A percentile compares a stretch with the other conserved stretches of the same genome.
These are phyloP conservation scores for Plectropomus leopardus DNA, from an alignment of 2,113 vertebrate species.

Conservation along the genomic window DNA sequence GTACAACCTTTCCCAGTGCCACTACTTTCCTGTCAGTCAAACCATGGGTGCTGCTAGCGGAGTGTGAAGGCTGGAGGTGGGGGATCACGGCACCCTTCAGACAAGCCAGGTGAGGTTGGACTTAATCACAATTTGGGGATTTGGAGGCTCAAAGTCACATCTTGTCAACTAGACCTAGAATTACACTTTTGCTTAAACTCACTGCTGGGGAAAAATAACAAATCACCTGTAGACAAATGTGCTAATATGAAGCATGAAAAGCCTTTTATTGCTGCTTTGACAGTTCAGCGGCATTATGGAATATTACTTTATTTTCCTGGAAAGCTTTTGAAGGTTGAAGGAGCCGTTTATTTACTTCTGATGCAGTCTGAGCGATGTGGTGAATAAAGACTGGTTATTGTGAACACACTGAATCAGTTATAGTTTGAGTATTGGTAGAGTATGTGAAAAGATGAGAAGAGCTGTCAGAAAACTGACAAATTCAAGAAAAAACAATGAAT, in stretches of 20 bases:
- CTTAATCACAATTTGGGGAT: constrained; percentile 10
- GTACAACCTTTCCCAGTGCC: constrained; percentile 1
- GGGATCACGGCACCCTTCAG: constrained; percentile 10
- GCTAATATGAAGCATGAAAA: constrained; percentile 16
- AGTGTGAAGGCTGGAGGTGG: constrained; percentile 9
- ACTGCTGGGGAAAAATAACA: constrained; percentile 1
- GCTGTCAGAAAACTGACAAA: no score
- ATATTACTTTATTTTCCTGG: background rate
- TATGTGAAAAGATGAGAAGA: no score
- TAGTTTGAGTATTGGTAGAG: background rate
- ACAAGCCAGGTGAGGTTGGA: constrained; percentile 7
- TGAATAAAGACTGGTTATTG: no score
- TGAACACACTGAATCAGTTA: no score
- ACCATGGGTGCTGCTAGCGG: constrained; percentile 14
- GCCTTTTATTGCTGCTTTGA: constrained; percentile 11
- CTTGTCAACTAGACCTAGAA: constrained; percentile 14
- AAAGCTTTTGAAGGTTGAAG: background rate
- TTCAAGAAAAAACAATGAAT: no score
- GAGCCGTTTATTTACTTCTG: background rate
- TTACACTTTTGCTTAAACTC: background rate
- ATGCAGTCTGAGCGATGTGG: background rate
- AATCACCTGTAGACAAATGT: background rate
- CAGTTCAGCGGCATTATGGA: background rate
- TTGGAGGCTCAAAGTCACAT: background rate
- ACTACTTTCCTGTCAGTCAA: constrained; percentile 32